These are phyloP conservation scores for Pseudochromis fuscus DNA, from an alignment of 2,797 vertebrate genomes.

Conservation along the genomic window DNA sequence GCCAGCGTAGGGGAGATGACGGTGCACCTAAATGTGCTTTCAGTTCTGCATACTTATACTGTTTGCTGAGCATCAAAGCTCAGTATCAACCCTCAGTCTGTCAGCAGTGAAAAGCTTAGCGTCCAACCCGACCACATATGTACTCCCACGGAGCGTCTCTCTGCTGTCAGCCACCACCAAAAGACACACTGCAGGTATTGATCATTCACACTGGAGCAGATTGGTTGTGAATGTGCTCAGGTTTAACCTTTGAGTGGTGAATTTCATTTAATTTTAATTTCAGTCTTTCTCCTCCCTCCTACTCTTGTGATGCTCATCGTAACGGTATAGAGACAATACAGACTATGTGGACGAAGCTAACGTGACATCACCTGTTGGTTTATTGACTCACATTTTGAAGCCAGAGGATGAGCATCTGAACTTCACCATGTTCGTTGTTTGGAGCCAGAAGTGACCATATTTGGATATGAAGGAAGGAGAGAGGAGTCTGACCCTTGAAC, in stretches of 20 bases:
- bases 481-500: too few species aligned
- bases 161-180: not conserved
- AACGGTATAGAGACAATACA: too few species aligned
- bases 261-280: not conserved
- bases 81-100: constrained; percentile 10
- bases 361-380: too few species aligned
- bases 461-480: too few species aligned
- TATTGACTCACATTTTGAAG: too few species aligned
- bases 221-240: not conserved
- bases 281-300: not conserved
- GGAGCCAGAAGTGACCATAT: too few species aligned
- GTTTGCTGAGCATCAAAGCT: constrained; percentile 16
- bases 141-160: not conserved
- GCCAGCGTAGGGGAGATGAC: constrained; percentile 8
- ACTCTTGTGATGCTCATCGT: too few species aligned
- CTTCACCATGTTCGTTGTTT: too few species aligned
- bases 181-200: not conserved
- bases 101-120: not conserved
- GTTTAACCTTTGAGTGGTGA: not conserved
- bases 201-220: not conserved
- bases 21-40: constrained; percentile 18
- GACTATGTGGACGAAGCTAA: too few species aligned
- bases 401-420: too few species aligned
- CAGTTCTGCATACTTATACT: constrained; percentile 4
- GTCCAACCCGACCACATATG: not conserved